Conservation (phyloP, 2,888 invertebrate species). For the Lasiommata megera region DNA sequence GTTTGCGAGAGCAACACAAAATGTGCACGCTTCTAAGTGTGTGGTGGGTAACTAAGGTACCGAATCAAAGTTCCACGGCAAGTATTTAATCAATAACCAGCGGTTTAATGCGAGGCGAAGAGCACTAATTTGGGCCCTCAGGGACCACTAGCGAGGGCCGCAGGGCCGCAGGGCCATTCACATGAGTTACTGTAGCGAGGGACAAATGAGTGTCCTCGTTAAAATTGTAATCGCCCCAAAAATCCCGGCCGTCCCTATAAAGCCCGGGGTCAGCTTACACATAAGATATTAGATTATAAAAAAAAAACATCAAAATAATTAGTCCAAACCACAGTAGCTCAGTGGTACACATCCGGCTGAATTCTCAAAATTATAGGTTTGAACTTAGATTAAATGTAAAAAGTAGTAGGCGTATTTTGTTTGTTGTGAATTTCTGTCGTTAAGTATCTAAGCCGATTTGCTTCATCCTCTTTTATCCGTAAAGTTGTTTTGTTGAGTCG, state of each 20-base stretch:
- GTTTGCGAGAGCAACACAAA: no score
- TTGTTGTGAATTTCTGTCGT: no score
- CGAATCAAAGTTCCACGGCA: background rate
- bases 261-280: background rate
- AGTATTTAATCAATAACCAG: conserved; percentile 13
- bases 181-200: conserved; percentile 11
- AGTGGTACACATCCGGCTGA: no score
- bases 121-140: conserved; percentile 17
- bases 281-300: background rate
- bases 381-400: no score
- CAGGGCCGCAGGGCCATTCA: conserved; percentile 10
- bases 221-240: conserved; percentile 15
- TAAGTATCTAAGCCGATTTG: no score
- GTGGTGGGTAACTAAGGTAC: no score
- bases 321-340: no score
- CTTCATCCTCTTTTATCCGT: no score
- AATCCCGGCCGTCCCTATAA: conserved; percentile 1
- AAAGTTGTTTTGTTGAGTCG: no score
- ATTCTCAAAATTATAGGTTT: no score
- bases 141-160: conserved; percentile 4
- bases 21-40: no score
- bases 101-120: conserved; percentile 19
- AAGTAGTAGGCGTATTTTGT: no score
- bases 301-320: background rate
- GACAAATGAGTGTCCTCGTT: conserved; percentile 10